phyloP scores from a whole-genome alignment of 1,140 invertebrate species.

The Drosophila equinoxialis region DNA sequence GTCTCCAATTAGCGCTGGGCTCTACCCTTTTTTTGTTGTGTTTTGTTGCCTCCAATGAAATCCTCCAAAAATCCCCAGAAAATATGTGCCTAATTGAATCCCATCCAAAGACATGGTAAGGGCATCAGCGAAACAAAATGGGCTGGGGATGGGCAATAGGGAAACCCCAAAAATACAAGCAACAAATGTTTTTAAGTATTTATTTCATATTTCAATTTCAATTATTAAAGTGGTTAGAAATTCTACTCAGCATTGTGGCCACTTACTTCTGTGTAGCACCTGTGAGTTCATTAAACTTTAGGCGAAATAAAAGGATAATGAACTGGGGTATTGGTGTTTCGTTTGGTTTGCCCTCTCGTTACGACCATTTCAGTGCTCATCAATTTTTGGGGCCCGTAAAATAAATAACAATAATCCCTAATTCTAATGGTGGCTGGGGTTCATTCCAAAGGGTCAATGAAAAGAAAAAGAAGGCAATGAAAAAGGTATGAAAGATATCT shows the following conservation, averaged over 20 bases:
- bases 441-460: slow-evolving; percentile 30
- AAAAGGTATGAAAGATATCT: neutral
- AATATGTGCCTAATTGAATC: slow-evolving; percentile 78
- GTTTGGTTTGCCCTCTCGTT: slow-evolving; percentile 21
- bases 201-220: slow-evolving; percentile 68
- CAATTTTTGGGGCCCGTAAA: slow-evolving; percentile 47
- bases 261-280: slow-evolving; percentile 42
- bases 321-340: slow-evolving; percentile 38
- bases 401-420: slow-evolving; percentile 46
- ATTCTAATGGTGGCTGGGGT: slow-evolving; percentile 41
- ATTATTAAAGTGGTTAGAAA: slow-evolving; percentile 55
- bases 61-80: slow-evolving; percentile 44
- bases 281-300: slow-evolving; percentile 71
- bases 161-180: slow-evolving; percentile 2
- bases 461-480: neutral
- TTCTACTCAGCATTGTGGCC: slow-evolving; percentile 30
- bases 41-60: slow-evolving; percentile 12
- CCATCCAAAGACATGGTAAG: neutral
- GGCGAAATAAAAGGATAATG: slow-evolving; percentile 62
- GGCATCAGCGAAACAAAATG: too few relatives aligned
- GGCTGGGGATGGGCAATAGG: neutral
- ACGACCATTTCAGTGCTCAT: slow-evolving; percentile 61
- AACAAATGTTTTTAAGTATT: slow-evolving; percentile 42
- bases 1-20: slow-evolving; percentile 60
- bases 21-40: slow-evolving; percentile 24